phyloP scores from a whole-genome alignment of 1,140 invertebrate genomes.

The Chrysomallon squamiferum region DNA sequence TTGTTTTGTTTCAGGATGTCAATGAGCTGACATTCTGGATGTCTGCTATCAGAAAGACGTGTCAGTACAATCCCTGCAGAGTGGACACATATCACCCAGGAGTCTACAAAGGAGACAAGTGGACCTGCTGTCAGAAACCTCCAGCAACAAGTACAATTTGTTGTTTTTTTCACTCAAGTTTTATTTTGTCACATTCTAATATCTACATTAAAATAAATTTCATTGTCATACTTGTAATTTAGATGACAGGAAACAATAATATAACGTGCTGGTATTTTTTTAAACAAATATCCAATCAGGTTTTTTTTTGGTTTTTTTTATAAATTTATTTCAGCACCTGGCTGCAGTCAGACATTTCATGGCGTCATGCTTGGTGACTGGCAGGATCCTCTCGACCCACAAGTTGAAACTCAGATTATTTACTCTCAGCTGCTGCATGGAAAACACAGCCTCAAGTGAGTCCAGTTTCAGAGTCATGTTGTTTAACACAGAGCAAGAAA shows the following conservation, averaged over 20 bases:
- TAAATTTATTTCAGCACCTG: conserved; percentile 33
- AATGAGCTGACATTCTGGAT: conserved; percentile 44
- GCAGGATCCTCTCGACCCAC: conserved; percentile 39
- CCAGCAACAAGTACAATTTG: conserved; percentile 32
- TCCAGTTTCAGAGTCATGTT: background rate
- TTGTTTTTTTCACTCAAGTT: no score
- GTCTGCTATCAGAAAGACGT: conserved; percentile 39
- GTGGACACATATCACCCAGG: conserved; percentile 39
- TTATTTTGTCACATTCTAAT: no score
- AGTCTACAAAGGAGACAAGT: conserved; percentile 36
- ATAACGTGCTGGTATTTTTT: no score
- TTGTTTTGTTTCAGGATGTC: conserved; percentile 40
- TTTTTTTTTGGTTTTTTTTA: no score
- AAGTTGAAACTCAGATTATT: conserved; percentile 41
- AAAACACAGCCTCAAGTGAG: conserved; percentile 28
- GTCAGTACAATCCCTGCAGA: conserved; percentile 29
- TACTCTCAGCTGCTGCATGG: conserved; percentile 31
- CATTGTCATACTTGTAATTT: no score
- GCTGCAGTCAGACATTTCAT: conserved; percentile 39
- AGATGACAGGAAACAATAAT: no score
- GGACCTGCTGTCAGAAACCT: conserved; percentile 34
- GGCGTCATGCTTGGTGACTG: conserved; percentile 41
- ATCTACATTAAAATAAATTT: no score
- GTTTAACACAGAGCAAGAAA: background rate
- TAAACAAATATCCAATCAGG: no score